Percentiles rank a stretch among this genome's conserved stretches.
These are phyloP conservation scores for human (Homo sapiens) DNA, from an alignment of 2,113 vertebrate species.

Conservation along the genomic window GRCh38 chr9:86921001-86921500, in stretches of 20 bases:
- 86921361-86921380: conserved; percentile 56
- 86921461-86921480: conserved; percentile 87
- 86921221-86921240: neutral
- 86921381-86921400: conserved; percentile 26
- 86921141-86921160: no score
- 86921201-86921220: neutral
- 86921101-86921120: neutral
- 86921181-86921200: neutral
- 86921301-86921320: conserved; percentile 37
- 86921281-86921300: neutral
- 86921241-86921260: neutral
- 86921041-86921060: no score
- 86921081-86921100: no score
- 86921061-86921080: no score
- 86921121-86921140: no score
- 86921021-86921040: no score
- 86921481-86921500: conserved; percentile 85
- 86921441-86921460: conserved; percentile 87
- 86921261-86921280: neutral
- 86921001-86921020: no score
- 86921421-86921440: conserved; percentile 83
- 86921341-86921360: conserved; percentile 47
- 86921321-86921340: conserved; percentile 61
- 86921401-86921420: conserved; percentile 20
- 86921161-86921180: no score